A percentile compares a stretch with the other conserved stretches of the same genome.
Conservation (phyloP, 2,888 invertebrate species). For the Spicauda simplicius region DNA sequence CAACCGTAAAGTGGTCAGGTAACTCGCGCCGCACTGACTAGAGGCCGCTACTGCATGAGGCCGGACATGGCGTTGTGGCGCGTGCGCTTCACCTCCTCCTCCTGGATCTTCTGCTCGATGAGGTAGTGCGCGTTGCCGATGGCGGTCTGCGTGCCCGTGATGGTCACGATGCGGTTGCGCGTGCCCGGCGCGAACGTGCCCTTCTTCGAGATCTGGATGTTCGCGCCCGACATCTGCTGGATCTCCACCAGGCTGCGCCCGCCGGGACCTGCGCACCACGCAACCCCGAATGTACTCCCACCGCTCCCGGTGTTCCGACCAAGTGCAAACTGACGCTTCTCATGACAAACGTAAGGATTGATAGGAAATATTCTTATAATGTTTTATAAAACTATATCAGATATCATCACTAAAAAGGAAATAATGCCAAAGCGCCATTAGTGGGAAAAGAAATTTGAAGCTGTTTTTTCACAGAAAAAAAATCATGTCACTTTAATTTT, state of each 20-base stretch:
- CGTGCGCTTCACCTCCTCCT: conserved; percentile 97
- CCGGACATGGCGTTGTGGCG: conserved; percentile 93
- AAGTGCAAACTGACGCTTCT: too few species aligned
- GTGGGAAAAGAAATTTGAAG: too few species aligned
- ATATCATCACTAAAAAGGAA: too few species aligned
- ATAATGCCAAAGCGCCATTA: too few species aligned
- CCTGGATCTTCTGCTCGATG: conserved; percentile 98
- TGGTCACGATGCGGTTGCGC: conserved; percentile 98
- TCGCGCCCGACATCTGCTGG: conserved; percentile 98
- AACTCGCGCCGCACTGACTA: conserved; percentile 39
- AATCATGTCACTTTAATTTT: too few species aligned
- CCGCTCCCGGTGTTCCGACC: too few species aligned
- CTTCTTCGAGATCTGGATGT: conserved; percentile 99
- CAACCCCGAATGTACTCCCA: too few species aligned
- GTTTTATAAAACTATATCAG: too few species aligned
- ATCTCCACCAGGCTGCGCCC: conserved; percentile 98
- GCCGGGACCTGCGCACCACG: conserved; percentile 91
- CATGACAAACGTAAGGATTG: too few species aligned
- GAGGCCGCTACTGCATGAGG: conserved; percentile 87
- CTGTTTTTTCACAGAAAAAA: too few species aligned
- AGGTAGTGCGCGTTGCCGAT: conserved; percentile 97
- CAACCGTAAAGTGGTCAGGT: not conserved
- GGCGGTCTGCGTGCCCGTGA: conserved; percentile 94
- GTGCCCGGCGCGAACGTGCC: conserved; percentile 98
- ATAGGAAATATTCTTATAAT: too few species aligned